These are phyloP conservation scores for Odobenus rosmarus DNA, from an alignment of 2,113 vertebrate species.

Conservation along the genomic window DNA sequence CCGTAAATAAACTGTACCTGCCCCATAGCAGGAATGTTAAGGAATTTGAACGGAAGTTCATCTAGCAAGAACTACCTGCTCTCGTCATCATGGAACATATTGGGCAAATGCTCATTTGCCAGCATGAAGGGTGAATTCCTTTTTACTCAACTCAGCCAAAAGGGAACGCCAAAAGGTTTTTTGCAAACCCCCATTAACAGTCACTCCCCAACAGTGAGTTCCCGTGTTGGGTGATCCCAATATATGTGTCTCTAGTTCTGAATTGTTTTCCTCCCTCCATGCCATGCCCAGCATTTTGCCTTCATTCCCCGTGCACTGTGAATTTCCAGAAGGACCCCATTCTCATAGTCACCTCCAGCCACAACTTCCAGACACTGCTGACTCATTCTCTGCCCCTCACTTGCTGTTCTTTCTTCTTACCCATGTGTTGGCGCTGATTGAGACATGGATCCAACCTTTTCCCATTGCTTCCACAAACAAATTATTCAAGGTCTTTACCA, in stretches of 20 bases:
- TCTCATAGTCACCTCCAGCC: background rate
- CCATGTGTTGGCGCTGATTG: background rate
- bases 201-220: background rate
- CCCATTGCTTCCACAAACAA: constrained; percentile 11
- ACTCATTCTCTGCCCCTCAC: background rate
- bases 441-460: background rate
- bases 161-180: background rate
- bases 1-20: background rate
- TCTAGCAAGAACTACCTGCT: background rate
- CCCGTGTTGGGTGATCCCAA: background rate
- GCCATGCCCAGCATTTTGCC: background rate
- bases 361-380: background rate
- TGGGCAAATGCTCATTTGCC: background rate
- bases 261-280: background rate
- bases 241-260: background rate
- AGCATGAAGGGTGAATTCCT: background rate
- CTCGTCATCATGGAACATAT: background rate
- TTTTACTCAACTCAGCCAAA: background rate
- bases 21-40: background rate
- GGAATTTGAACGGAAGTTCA: background rate
- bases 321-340: background rate
- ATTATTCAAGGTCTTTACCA: background rate
- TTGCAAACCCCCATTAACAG: background rate
- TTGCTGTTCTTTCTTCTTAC: background rate
- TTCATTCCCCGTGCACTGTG: background rate